phyloP scores from a whole-genome alignment of 1,140 invertebrate genomes.

The Agrypnia vestita region DNA sequence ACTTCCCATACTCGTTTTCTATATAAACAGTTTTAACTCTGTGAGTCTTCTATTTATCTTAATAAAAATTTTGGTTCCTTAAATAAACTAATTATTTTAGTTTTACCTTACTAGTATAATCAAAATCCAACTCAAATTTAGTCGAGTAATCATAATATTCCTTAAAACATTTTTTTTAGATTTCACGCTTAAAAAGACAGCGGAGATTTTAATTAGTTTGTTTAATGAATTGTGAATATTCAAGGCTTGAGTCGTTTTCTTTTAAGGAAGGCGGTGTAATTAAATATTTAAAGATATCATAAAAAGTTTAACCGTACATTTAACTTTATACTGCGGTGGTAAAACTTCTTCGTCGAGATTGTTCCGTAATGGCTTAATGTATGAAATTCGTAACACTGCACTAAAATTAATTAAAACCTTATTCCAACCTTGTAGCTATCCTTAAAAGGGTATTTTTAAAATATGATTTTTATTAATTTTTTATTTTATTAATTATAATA shows the following conservation, averaged over 20 bases:
- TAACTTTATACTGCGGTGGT: slow-evolving; percentile 19
- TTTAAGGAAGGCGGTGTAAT: neutral
- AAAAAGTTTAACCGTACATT: slow-evolving; percentile 31
- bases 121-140: too few species aligned
- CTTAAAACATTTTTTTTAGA: too few species aligned
- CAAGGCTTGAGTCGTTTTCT: slow-evolving; percentile 13
- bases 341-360: slow-evolving; percentile 19
- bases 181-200: too few species aligned
- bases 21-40: too few species aligned
- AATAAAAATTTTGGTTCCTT: too few species aligned
- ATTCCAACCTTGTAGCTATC: neutral
- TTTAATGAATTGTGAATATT: slow-evolving; percentile 33
- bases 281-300: slow-evolving; percentile 33
- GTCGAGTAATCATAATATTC: too few species aligned
- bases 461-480: neutral
- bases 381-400: slow-evolving; percentile 34
- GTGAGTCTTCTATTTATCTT: too few species aligned
- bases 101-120: too few species aligned
- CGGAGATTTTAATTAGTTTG: too few species aligned
- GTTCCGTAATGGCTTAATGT: slow-evolving; percentile 6
- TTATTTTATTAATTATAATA: too few species aligned
- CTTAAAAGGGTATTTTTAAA: neutral
- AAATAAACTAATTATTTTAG: too few species aligned
- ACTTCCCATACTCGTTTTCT: too few species aligned
- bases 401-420: slow-evolving; percentile 30